These are phyloP conservation scores for Anableps anableps DNA, from an alignment of 2,797 vertebrate genomes.

Conservation along the genomic window DNA sequence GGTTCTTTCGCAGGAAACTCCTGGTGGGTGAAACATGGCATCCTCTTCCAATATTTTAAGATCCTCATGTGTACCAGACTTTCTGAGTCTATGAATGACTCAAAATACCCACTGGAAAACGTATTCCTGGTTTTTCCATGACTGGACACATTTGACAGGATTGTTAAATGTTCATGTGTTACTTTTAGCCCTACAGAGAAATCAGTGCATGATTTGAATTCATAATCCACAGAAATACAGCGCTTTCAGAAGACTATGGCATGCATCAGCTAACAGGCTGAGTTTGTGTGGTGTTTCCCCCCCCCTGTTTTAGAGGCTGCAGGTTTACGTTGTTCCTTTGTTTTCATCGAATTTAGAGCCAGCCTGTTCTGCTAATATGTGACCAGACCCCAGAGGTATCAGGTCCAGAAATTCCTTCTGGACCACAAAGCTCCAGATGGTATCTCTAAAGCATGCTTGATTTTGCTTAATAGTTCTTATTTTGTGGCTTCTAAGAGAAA, in stretches of 20 bases:
- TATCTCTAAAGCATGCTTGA: too few species aligned
- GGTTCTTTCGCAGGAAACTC: not conserved
- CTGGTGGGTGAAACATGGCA: not conserved
- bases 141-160: too few species aligned
- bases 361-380: too few species aligned
- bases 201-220: not conserved
- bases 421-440: not conserved
- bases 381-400: too few species aligned
- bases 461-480: not conserved
- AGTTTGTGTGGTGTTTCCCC: too few species aligned
- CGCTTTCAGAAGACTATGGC: too few species aligned
- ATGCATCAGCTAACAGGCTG: too few species aligned
- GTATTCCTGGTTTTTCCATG: not conserved
- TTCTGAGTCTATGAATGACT: too few species aligned
- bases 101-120: too few species aligned
- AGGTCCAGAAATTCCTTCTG: not conserved
- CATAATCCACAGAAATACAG: not conserved
- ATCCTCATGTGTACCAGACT: not conserved
- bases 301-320: too few species aligned
- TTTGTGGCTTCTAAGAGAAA: not conserved
- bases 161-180: not conserved
- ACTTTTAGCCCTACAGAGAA: not conserved
- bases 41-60: not conserved
- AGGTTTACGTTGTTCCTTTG: too few species aligned
- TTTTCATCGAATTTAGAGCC: too few species aligned